Evolutionary conservation across 2,797 vertebrate genomes (phyloP).

Genomic region (Trachops cirrhosus): DNA sequence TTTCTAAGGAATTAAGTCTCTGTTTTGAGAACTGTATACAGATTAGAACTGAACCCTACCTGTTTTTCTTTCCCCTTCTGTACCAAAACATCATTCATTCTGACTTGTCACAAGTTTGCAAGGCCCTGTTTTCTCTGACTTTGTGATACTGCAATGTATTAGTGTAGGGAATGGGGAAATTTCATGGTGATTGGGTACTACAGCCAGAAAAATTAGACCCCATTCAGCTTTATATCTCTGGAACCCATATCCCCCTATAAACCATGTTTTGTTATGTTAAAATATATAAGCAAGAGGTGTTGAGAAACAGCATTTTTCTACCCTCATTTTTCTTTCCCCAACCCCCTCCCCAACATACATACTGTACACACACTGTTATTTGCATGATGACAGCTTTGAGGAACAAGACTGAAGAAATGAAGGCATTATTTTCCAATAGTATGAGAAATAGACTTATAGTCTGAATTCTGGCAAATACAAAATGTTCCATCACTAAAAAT

Average conservation of each 20-base stretch:
- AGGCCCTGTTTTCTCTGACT: background rate
- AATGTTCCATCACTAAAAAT: constrained; percentile 3
- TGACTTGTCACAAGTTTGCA: background rate
- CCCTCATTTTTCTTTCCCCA: background rate
- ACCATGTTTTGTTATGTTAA: background rate
- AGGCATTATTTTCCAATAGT: background rate
- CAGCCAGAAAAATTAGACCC: background rate
- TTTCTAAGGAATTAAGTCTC: background rate
- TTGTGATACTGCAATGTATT: background rate
- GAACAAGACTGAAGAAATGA: constrained; percentile 23
- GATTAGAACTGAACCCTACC: background rate
- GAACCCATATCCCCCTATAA: background rate
- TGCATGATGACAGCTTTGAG: background rate
- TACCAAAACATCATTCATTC: background rate
- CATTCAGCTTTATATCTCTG: background rate
- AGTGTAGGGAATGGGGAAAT: background rate
- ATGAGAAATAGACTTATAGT: background rate
- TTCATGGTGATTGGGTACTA: background rate
- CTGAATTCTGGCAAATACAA: constrained; percentile 13
- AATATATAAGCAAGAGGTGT: background rate
- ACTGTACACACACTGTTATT: background rate
- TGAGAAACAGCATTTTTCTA: background rate
- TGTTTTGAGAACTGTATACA: background rate
- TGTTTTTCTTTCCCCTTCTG: background rate
- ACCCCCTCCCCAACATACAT: background rate